A percentile compares a stretch with the other conserved stretches of the same genome.
Conservation (phyloP, 2,797 vertebrate genomes). For the Halcyon smyrnensis region DNA sequence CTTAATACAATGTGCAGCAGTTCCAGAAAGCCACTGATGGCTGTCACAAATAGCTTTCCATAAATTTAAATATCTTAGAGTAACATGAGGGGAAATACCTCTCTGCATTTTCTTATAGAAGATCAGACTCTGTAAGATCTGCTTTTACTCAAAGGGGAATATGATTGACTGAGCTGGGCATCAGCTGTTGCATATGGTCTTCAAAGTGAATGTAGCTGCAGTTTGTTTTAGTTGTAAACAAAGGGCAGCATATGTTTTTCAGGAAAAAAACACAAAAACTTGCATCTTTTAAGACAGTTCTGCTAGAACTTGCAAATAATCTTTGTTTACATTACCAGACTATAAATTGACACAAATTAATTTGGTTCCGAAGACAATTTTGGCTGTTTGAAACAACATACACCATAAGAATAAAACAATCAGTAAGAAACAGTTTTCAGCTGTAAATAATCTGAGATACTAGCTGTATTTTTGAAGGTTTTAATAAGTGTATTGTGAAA, state of each 20-base stretch:
- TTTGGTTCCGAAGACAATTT: not conserved
- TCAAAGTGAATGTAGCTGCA: not conserved
- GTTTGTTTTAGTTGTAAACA: not conserved
- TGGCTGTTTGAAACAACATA: not conserved
- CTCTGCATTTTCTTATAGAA: not conserved
- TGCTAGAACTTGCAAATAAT: not conserved
- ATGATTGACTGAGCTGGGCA: not conserved
- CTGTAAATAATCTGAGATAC: not conserved
- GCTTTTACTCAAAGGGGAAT: not conserved
- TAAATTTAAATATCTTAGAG: constrained; percentile 24
- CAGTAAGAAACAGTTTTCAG: not conserved
- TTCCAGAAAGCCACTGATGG: constrained; percentile 1
- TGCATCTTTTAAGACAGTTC: not conserved
- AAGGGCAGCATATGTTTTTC: not conserved
- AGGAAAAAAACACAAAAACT: not conserved
- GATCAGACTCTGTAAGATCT: not conserved
- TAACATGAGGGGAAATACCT: not conserved
- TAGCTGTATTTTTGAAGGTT: too few species aligned
- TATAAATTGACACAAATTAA: not conserved
- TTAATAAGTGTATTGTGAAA: not conserved
- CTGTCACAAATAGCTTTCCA: constrained; percentile 11
- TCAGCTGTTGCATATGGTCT: not conserved
- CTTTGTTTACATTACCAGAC: not conserved
- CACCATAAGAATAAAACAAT: not conserved
- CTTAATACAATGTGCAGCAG: not conserved